Conservation (phyloP, 2,888 invertebrate species). For the Phyllotreta striolata region DNA sequence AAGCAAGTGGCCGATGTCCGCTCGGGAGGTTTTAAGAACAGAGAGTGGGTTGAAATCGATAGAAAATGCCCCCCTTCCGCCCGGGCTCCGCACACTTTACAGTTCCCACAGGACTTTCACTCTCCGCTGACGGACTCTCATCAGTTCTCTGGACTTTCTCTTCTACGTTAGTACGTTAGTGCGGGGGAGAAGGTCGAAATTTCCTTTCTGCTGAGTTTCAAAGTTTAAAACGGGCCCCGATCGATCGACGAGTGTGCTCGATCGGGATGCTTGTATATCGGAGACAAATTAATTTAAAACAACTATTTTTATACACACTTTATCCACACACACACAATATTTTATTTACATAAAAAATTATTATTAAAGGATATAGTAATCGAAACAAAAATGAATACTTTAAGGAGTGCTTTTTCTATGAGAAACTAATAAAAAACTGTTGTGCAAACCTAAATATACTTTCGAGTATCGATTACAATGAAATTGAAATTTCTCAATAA, state of each 20-base stretch:
- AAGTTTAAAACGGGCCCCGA: constrained; percentile 23
- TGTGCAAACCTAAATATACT: no score
- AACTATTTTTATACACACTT: constrained; percentile 1
- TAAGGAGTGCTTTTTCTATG: no score
- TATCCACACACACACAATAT: neutral
- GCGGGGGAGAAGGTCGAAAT: constrained; percentile 24
- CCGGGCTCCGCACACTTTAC: constrained; percentile 57
- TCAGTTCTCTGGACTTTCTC: constrained; percentile 56
- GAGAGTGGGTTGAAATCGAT: constrained; percentile 58
- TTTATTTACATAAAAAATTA: neutral
- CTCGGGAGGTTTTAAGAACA: constrained; percentile 52
- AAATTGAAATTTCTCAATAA: no score
- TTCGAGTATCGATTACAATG: no score
- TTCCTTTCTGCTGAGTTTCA: constrained; percentile 21
- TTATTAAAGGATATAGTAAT: no score
- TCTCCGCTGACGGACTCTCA: constrained; percentile 52
- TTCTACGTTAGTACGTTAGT: constrained; percentile 41
- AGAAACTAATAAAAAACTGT: no score
- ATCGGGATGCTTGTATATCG: constrained; percentile 37
- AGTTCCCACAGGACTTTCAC: constrained; percentile 64
- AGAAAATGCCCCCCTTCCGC: constrained; percentile 43
- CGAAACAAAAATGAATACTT: no score
- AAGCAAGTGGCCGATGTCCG: constrained; percentile 60
- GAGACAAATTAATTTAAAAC: constrained; percentile 25
- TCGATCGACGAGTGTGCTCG: constrained; percentile 41